Percentiles rank a stretch among this genome's conserved stretches.
Evolutionary conservation across 2,797 vertebrate genomes (phyloP).

Genomic region (Gadopsis bispinosus): DNA sequence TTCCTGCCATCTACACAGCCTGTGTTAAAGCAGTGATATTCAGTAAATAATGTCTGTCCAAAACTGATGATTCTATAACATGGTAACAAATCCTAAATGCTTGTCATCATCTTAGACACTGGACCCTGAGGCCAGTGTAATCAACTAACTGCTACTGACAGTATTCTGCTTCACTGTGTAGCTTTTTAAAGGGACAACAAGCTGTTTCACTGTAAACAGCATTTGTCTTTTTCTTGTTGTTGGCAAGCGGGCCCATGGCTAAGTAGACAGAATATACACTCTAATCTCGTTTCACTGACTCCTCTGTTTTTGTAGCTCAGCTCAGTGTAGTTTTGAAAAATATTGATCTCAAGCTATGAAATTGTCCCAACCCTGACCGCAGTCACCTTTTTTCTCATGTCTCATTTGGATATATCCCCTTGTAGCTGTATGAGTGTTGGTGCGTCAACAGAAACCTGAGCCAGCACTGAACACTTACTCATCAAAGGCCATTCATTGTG

Average conservation of each 20-base stretch:
- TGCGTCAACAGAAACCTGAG: conserved; percentile 75
- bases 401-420: conserved; percentile 42
- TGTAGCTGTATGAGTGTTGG: conserved; percentile 35
- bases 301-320: conserved; percentile 26
- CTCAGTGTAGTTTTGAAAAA: conserved; percentile 18
- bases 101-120: conserved; percentile 14
- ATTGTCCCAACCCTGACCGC: conserved; percentile 16
- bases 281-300: conserved; percentile 1
- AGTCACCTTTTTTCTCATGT: conserved; percentile 12
- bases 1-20: conserved; percentile 32
- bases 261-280: conserved; percentile 11
- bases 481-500: conserved; percentile 77
- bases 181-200: conserved; percentile 8
- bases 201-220: neutral
- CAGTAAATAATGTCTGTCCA: conserved; percentile 8
- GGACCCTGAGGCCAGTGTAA: conserved; percentile 3
- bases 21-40: conserved; percentile 24
- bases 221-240: conserved; percentile 7
- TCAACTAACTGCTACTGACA: conserved; percentile 10
- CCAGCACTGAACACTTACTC: conserved; percentile 60
- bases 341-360: conserved; percentile 25
- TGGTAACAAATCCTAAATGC: neutral
- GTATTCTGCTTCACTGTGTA: neutral
- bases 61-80: neutral
- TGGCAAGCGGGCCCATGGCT: neutral